Evolutionary conservation across 1,140 invertebrate species (phyloP).

Genomic region (Aricia agestis): DNA sequence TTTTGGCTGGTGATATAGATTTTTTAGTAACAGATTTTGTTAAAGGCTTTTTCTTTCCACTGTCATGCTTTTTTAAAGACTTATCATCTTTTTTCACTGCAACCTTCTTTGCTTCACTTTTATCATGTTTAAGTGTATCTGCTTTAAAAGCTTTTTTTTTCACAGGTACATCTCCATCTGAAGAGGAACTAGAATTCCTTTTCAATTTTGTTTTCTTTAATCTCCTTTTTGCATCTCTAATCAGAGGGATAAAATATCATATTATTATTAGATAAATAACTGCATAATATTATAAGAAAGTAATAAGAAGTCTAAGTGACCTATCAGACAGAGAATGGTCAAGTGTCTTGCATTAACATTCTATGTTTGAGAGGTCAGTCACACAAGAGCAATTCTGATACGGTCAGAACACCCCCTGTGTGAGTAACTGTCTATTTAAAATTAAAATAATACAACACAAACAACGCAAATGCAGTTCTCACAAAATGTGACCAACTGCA

Average conservation of each 20-base stretch:
- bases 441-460: too few species aligned
- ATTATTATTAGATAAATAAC: constrained; percentile 3
- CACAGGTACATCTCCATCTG: constrained; percentile 65
- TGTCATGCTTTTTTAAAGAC: constrained; percentile 60
- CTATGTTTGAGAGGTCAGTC: too few species aligned
- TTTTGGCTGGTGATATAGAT: constrained; percentile 70
- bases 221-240: constrained; percentile 65
- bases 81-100: constrained; percentile 67
- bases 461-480: too few species aligned
- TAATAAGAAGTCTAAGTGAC: too few species aligned
- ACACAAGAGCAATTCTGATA: too few species aligned
- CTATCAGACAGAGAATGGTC: too few species aligned
- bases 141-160: constrained; percentile 71
- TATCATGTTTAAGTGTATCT: constrained; percentile 64
- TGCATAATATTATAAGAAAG: too few species aligned
- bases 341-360: too few species aligned
- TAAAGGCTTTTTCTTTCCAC: constrained; percentile 56
- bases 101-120: constrained; percentile 60
- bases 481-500: too few species aligned
- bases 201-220: constrained; percentile 68
- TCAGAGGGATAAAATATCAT: constrained; percentile 27
- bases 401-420: too few species aligned
- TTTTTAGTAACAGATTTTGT: constrained; percentile 59
- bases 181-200: constrained; percentile 74
- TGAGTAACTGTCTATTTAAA: too few species aligned